Evolutionary conservation across 2,113 vertebrate genomes (phyloP).

Genomic region (Cathartes aura): DNA sequence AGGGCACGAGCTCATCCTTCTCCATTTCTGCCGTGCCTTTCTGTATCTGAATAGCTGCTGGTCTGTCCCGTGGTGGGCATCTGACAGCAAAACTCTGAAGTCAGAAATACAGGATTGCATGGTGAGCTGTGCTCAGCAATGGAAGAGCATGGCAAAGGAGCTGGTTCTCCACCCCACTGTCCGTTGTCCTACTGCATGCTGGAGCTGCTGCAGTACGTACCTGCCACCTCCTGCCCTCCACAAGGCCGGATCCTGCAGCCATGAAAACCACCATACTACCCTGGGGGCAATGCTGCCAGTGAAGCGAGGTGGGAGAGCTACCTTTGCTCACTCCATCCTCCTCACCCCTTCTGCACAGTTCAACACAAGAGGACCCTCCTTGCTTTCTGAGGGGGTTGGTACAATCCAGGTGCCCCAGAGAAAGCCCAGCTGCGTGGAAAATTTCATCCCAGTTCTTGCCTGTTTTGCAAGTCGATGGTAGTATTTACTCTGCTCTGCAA

Average conservation of each 20-base stretch:
- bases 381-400: neutral
- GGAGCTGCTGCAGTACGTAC: neutral
- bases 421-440: neutral
- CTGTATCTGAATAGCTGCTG: neutral
- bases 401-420: neutral
- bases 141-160: neutral
- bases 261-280: accelerated
- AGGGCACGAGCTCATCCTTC: neutral
- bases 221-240: neutral
- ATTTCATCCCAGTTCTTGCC: neutral
- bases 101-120: neutral
- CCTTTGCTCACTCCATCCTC: neutral
- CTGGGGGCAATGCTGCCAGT: neutral
- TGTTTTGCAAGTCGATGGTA: neutral
- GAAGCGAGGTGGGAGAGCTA: neutral
- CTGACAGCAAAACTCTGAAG: neutral
- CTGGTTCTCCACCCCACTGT: neutral
- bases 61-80: accelerated
- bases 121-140: neutral
- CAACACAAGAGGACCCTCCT: neutral
- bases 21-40: neutral
- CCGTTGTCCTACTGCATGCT: accelerated
- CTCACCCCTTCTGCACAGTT: neutral
- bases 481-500: neutral
- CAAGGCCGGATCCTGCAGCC: neutral